Conservation (phyloP, 2,888 invertebrate species). For the Ceriagrion tenellum region DNA sequence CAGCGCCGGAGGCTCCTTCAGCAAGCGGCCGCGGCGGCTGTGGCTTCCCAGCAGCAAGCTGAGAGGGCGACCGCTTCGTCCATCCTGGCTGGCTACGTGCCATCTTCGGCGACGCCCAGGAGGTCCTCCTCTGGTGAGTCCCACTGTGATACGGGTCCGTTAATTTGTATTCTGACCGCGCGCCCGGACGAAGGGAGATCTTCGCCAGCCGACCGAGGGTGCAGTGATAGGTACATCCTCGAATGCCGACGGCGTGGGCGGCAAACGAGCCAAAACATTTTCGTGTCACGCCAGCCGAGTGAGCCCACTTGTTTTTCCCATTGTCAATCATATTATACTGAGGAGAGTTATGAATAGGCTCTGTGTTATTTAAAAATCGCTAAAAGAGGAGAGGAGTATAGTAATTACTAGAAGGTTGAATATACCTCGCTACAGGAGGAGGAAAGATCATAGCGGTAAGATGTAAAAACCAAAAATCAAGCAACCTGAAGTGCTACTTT, state of each 20-base stretch:
- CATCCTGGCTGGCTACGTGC: slow-evolving; percentile 59
- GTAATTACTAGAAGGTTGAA: too few relatives aligned
- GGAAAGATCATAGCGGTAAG: too few relatives aligned
- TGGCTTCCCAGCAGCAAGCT: slow-evolving; percentile 36
- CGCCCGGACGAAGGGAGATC: not conserved
- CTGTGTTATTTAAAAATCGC: too few relatives aligned
- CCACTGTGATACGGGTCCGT: not conserved
- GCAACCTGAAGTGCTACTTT: too few relatives aligned
- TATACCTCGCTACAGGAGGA: too few relatives aligned
- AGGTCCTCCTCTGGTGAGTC: slow-evolving; percentile 56
- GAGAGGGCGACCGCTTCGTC: slow-evolving; percentile 37
- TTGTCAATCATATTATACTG: too few relatives aligned
- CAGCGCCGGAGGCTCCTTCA: slow-evolving; percentile 38
- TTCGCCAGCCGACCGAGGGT: not conserved
- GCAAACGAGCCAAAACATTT: not conserved
- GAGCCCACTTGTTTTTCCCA: not conserved
- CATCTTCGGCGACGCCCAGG: slow-evolving; percentile 24
- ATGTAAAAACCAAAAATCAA: too few relatives aligned
- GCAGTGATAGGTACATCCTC: not conserved
- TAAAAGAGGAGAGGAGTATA: too few relatives aligned
- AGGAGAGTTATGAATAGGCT: too few relatives aligned
- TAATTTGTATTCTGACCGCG: not conserved
- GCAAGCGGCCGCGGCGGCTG: slow-evolving; percentile 36
- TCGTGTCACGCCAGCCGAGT: not conserved
- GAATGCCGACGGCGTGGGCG: not conserved